A percentile compares a stretch with the other conserved stretches of the same genome.
These are phyloP conservation scores for Chrysomallon squamiferum DNA, from an alignment of 1,140 invertebrate species.

Conservation along the genomic window DNA sequence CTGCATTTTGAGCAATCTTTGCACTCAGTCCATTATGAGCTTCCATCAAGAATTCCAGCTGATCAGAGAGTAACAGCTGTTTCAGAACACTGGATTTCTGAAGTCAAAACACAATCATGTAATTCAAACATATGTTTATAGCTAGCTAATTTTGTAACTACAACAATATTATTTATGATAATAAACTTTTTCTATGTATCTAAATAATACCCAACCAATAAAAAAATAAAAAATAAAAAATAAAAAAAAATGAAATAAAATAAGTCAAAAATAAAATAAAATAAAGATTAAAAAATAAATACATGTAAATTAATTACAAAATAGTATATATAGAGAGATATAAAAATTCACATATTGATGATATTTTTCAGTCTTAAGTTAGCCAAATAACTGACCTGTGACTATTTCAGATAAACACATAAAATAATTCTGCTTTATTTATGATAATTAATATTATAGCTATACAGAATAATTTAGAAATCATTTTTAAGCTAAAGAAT, in stretches of 20 bases:
- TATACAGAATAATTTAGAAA: too few relatives aligned
- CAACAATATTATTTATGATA: neutral
- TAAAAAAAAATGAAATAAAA: neutral
- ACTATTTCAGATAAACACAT: neutral
- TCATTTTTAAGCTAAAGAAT: too few relatives aligned
- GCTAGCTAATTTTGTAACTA: neutral
- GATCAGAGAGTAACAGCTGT: slow-evolving; percentile 59
- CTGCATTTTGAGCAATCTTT: slow-evolving; percentile 64
- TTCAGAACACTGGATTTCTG: slow-evolving; percentile 63
- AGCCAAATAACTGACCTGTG: neutral
- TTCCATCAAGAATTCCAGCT: slow-evolving; percentile 66
- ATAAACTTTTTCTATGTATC: neutral
- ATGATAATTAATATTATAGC: too few relatives aligned
- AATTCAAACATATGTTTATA: neutral
- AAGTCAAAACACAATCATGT: slow-evolving; percentile 12
- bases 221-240: too few relatives aligned
- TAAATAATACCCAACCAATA: neutral
- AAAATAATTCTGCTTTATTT: too few relatives aligned
- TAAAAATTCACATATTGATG: neutral
- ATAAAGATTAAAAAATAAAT: too few relatives aligned
- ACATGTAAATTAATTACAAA: too few relatives aligned
- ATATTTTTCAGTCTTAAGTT: too few relatives aligned
- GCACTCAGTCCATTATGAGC: slow-evolving; percentile 66
- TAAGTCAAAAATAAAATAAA: neutral
- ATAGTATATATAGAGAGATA: neutral